A percentile compares a stretch with the other conserved stretches of the same genome.
These are phyloP conservation scores for Daphoenositta chrysoptera DNA, from an alignment of 2,113 vertebrate species.

Conservation along the genomic window DNA sequence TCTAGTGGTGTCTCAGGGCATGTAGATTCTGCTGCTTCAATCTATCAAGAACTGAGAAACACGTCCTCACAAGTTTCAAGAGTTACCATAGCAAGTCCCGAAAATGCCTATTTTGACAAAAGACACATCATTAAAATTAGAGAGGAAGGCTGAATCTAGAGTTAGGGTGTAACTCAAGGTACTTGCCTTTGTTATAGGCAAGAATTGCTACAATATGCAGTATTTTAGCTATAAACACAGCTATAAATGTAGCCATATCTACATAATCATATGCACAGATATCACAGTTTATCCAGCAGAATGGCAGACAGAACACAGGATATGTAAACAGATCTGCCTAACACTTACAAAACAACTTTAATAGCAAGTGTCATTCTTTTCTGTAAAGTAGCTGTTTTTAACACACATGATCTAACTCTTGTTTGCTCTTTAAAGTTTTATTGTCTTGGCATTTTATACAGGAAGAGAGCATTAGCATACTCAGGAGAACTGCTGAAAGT, in stretches of 20 bases:
- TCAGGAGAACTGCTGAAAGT: conserved; percentile 75
- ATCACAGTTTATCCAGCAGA: conserved; percentile 28
- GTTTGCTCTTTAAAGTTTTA: conserved; percentile 80
- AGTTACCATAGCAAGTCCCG: not conserved
- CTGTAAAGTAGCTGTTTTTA: conserved; percentile 64
- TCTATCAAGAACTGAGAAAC: not conserved
- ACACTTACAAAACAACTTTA: conserved; percentile 36
- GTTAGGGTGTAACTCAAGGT: not conserved
- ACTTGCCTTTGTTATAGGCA: not conserved
- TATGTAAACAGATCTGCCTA: conserved; percentile 31
- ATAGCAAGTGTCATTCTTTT: conserved; percentile 63
- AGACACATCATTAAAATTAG: not conserved
- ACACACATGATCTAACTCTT: conserved; percentile 71
- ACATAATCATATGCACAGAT: conserved; percentile 26
- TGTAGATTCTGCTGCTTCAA: not conserved
- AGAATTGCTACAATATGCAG: not conserved
- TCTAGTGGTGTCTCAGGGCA: not conserved
- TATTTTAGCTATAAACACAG: not conserved
- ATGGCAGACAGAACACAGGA: not conserved
- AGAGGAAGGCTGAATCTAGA: not conserved
- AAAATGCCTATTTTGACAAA: not conserved
- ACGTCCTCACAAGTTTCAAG: not conserved
- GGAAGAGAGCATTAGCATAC: conserved; percentile 73
- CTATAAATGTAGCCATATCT: not conserved
- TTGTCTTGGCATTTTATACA: conserved; percentile 74